Evolutionary conservation across 2,113 vertebrate genomes (phyloP), one percentile per base, ranked within the genome.

Genomic region (Callipepla squamata): DNA sequence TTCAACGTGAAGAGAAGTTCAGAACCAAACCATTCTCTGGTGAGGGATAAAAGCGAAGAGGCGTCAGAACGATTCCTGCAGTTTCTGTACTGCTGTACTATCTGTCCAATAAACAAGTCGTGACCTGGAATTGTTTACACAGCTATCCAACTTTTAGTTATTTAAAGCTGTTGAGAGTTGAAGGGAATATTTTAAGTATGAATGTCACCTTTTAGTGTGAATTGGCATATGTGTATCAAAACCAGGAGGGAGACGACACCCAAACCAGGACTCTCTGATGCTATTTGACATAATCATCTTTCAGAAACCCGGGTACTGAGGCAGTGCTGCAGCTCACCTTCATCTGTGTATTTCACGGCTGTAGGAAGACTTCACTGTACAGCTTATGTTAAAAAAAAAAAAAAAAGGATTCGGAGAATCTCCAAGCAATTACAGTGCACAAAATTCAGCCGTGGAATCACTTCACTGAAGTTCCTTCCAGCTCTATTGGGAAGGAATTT

Each of bases 271-370:
- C 14, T 50, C 68, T 26, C 40, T 30, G 20, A 13, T 58, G 7
- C 9, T 59, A 58, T 40, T 51, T 28, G 30, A 30, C 26, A 21
- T 14, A 17, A 4, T 2, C 7, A 16, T 7, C 32, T 20, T 51
- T 13, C 0, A 2, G 40, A 4, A 48, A 25, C 25, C 12, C 11
- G 1, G 45, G 9, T 6, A 7, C 1, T 0, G 0, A 0, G 9
- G 55, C 6, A 16, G 34, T 4, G 80, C 7, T n/a, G 18, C 23
- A 25, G 73, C 20, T 65, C 85, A 40, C 67, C 53, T 57, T 21
- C 1, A 16, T 0, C 4, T 0, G 4, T 32, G 7, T 0, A 0
- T 21, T 38, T 19, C 8, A 13, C 20, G 6, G 17, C 66, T 6
- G 38, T 0, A 18, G 25, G 55, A 58, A 59, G 34, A 62, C 8